Base-by-base conservation (phyloP, 1,140 invertebrate genomes). In the Copidosoma floridanum region DNA sequence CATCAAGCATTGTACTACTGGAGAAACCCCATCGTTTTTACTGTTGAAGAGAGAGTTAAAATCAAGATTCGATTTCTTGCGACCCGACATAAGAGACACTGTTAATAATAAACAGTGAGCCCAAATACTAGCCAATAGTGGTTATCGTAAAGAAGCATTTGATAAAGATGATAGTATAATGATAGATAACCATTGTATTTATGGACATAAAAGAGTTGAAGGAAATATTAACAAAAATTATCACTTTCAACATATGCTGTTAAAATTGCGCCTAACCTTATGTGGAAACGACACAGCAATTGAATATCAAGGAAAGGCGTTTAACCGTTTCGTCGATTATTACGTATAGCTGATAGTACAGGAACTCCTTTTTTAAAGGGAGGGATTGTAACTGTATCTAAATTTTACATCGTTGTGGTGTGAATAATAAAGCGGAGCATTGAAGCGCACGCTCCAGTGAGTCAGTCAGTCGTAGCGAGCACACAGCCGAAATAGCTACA, bases 31-130 rank as follows among this genome's bases (percentile, higher is more conserved):
- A 21, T 51, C 57, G 8, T 24, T 32, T 14, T 14, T 65, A 44
- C 48, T 56, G 27, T 40, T 27, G 5, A 51, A 46, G 14, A 26
- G 64, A 24, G 54, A 61, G 12, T 27, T 61, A 23, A 37, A 43
- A 26, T 62, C 59, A 1, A 54, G 47, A 40, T 53, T 65, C 16
- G 58, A 61, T 48, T 21, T 59, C 1, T n/a, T 59, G 16, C 40
- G 40, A 8, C 40, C 40, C 6, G 16, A 8, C 10, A 41, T 18
- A 6, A 8, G 18, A 41, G 5, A 6, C 6, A 5, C 6, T 18
- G 40, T 41, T 5, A 18, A 41, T n/a, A 18, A 41, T n/a, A 41
- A n/a, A 4, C 40, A 41, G 16, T 18, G 16, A 5, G 40, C 5
- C n/a, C 40, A 41, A 18, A 5, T 8, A 11, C 5, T n/a, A 41